These are phyloP conservation scores for Otocyon megalotis DNA, from an alignment of 2,113 vertebrate species.

Conservation along the genomic window DNA sequence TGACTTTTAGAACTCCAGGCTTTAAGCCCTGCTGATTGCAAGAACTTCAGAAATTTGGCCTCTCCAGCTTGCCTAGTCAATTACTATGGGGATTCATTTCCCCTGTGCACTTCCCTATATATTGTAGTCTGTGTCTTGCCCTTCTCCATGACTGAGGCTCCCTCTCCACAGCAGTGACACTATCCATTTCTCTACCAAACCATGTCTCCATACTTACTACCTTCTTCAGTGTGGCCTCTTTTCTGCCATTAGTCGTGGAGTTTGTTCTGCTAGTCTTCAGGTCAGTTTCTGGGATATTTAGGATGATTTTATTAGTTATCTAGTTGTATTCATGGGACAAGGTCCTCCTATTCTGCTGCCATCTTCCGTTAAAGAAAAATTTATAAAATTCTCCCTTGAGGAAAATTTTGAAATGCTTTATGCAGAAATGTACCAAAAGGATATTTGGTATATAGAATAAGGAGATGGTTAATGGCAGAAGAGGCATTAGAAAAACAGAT, in stretches of 20 bases:
- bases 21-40: background rate
- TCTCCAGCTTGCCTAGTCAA: background rate
- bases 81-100: background rate
- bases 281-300: background rate
- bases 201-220: background rate
- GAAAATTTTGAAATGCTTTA: slow-evolving; percentile 5
- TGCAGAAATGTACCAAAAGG: background rate
- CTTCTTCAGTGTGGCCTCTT: background rate
- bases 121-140: background rate
- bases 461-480: background rate
- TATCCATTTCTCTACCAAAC: background rate
- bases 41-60: background rate
- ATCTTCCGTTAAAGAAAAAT: background rate
- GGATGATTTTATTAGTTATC: background rate
- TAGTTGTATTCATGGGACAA: background rate
- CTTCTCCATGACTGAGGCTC: background rate
- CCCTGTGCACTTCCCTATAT: background rate
- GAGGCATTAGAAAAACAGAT: background rate
- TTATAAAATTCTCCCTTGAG: background rate
- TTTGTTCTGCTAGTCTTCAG: background rate
- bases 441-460: background rate
- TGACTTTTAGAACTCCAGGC: background rate
- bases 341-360: background rate
- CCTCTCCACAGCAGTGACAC: background rate
- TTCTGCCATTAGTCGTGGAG: background rate